These are phyloP conservation scores for Rhaphigaster nebulosa DNA, from an alignment of 2,888 invertebrate genomes.

Conservation along the genomic window DNA sequence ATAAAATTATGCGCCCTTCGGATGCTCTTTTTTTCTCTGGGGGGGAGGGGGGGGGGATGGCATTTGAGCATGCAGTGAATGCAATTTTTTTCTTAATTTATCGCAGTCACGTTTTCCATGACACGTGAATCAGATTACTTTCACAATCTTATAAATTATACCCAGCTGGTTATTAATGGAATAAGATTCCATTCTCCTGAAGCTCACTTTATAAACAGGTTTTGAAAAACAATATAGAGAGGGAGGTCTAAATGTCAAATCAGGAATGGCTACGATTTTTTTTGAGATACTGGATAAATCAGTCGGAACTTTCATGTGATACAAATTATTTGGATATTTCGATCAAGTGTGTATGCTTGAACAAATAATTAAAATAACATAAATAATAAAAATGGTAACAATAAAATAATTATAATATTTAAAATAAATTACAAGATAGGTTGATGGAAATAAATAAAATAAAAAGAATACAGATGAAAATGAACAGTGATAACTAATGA, in stretches of 20 bases:
- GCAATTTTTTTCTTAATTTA: not conserved
- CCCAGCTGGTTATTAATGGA: not conserved
- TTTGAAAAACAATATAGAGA: not conserved
- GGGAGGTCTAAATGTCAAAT: not conserved
- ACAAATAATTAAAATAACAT: too few relatives aligned
- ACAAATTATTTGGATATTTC: too few relatives aligned
- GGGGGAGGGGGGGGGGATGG: too few relatives aligned
- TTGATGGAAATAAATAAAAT: too few relatives aligned
- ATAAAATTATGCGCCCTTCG: not conserved
- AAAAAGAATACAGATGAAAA: too few relatives aligned
- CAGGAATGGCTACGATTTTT: not conserved
- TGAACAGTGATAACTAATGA: too few relatives aligned
- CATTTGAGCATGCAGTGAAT: not conserved
- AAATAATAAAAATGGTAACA: too few relatives aligned
- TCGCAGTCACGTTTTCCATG: not conserved
- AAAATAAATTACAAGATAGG: too few relatives aligned
- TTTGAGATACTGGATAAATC: not conserved
- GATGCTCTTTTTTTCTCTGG: not conserved
- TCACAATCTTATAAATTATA: not conserved
- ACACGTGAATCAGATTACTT: not conserved
- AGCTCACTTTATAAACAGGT: not conserved
- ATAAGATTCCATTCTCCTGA: not conserved
- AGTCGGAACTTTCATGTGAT: too few relatives aligned
- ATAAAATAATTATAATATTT: too few relatives aligned
- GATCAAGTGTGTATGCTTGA: too few relatives aligned